phyloP scores from a whole-genome alignment of 2,888 invertebrate species.

The Campoletis raptor region DNA sequence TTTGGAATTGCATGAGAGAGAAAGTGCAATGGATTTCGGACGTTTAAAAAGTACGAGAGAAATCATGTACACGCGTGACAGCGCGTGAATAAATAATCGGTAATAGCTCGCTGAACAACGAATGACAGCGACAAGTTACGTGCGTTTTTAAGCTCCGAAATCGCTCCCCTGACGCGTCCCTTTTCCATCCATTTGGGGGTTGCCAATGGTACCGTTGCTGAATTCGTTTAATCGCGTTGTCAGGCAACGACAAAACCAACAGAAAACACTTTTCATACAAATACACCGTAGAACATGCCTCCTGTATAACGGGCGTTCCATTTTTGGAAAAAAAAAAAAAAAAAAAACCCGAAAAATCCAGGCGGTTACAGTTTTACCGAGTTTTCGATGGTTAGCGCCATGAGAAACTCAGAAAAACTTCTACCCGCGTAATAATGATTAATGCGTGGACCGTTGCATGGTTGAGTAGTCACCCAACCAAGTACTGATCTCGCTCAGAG shows the following conservation, averaged over 20 bases:
- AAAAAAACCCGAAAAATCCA: not conserved
- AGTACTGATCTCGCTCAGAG: too few species aligned
- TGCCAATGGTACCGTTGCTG: constrained; percentile 26
- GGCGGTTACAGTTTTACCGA: too few species aligned
- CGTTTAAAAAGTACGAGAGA: not conserved
- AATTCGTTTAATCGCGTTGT: constrained; percentile 57
- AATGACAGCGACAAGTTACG: constrained; percentile 50
- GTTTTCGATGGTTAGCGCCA: too few species aligned
- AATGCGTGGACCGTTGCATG: too few species aligned
- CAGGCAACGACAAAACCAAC: constrained; percentile 29
- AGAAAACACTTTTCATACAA: constrained; percentile 45
- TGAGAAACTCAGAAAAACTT: too few species aligned
- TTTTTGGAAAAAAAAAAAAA: not conserved
- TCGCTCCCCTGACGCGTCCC: not conserved
- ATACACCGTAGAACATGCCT: not conserved
- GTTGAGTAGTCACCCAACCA: too few species aligned
- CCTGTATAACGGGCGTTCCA: not conserved
- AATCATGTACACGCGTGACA: constrained; percentile 34
- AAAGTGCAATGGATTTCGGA: constrained; percentile 1
- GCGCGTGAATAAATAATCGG: constrained; percentile 64
- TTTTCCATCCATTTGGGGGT: not conserved
- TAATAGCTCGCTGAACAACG: constrained; percentile 50
- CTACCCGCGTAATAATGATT: too few species aligned
- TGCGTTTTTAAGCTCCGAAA: constrained; percentile 36
- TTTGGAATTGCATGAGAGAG: not conserved